Evolutionary conservation across 1,140 invertebrate species (phyloP).

Genomic region (Nasonia vitripennis): DNA sequence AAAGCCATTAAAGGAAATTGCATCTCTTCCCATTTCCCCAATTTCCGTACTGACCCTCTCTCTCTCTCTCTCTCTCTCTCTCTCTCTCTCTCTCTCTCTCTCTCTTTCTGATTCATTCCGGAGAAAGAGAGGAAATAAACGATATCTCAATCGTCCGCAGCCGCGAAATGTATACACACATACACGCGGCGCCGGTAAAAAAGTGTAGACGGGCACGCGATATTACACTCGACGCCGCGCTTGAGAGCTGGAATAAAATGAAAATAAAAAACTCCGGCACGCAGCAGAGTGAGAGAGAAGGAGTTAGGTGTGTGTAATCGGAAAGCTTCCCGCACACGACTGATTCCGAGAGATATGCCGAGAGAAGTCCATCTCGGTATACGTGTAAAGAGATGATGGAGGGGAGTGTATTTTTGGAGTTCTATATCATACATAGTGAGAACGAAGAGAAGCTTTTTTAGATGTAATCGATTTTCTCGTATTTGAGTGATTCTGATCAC

Average conservation of each 20-base stretch:
- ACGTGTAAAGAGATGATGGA: background rate
- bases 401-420: slow-evolving; percentile 39
- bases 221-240: slow-evolving; percentile 2
- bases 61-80: background rate
- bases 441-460: slow-evolving; percentile 8
- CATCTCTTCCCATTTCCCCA: slow-evolving; percentile 21
- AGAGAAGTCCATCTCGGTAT: background rate
- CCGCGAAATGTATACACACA: background rate
- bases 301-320: slow-evolving; percentile 2
- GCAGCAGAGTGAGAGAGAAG: background rate
- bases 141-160: slow-evolving; percentile 36
- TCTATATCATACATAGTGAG: slow-evolving; percentile 9
- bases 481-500: slow-evolving; percentile 28
- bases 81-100: too few relatives aligned
- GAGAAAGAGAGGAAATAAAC: background rate
- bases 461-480: background rate
- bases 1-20: slow-evolving; percentile 27
- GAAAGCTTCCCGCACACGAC: slow-evolving; percentile 20
- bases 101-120: background rate
- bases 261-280: slow-evolving; percentile 33
- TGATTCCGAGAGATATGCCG: background rate
- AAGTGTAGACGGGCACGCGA: slow-evolving; percentile 45
- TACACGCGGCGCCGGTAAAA: slow-evolving; percentile 18
- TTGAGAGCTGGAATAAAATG: slow-evolving; percentile 34
- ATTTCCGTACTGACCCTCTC: slow-evolving; percentile 1